Evolutionary conservation across 2,113 vertebrate genomes (phyloP).

Genomic region (Corythornis cristatus): DNA sequence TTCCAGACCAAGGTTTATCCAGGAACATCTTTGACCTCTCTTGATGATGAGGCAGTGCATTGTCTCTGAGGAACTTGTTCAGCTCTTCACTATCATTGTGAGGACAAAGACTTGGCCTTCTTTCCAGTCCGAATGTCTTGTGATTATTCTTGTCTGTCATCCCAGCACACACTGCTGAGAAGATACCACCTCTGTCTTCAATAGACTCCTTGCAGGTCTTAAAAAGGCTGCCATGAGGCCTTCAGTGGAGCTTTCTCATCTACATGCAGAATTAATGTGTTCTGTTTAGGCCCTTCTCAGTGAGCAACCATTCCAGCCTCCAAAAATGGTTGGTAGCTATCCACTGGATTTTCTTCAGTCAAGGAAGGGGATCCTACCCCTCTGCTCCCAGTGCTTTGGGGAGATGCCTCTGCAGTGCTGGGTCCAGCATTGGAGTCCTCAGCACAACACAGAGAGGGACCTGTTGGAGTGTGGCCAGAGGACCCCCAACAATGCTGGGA

Average conservation of each 20-base stretch:
- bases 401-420: background rate
- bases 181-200: background rate
- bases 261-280: rapidly evolving
- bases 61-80: background rate
- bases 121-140: background rate
- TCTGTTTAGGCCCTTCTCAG: background rate
- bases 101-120: background rate
- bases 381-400: background rate
- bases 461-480: too few relatives aligned
- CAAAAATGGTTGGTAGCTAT: background rate
- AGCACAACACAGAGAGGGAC: too few relatives aligned
- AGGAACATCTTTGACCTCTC: background rate
- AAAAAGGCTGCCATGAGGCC: background rate
- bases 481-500: too few relatives aligned
- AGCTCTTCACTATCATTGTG: background rate
- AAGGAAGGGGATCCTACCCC: background rate
- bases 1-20: background rate
- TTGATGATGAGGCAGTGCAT: background rate
- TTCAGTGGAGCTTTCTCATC: background rate
- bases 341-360: background rate
- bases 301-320: background rate
- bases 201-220: background rate
- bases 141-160: background rate
- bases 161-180: background rate
- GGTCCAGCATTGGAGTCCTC: too few relatives aligned